Conservation (phyloP, 1,140 invertebrate species). For the Drosophila nasuta region DNA sequence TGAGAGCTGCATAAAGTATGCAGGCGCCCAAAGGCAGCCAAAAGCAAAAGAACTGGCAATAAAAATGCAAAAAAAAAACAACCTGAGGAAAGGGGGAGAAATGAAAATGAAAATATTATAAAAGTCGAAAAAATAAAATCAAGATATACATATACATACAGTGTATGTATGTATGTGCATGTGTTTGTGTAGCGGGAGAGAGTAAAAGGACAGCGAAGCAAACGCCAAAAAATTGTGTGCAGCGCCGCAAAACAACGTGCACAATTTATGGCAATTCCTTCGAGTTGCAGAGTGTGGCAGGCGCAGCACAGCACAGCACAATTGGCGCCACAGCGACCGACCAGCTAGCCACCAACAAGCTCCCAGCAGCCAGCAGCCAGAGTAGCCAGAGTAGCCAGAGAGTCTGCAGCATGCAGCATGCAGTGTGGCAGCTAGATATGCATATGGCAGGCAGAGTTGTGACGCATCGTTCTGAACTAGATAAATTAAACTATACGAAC, state of each 20-base stretch:
- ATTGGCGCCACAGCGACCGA: slow-evolving; percentile 38
- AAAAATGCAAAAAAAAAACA: slow-evolving; percentile 34
- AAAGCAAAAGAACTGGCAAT: slow-evolving; percentile 19
- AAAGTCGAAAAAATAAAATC: slow-evolving; percentile 20
- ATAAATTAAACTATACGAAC: too few relatives aligned
- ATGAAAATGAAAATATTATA: slow-evolving; percentile 26
- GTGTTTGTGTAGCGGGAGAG: neutral
- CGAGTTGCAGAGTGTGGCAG: slow-evolving; percentile 34
- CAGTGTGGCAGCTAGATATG: neutral
- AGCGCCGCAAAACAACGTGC: slow-evolving; percentile 65
- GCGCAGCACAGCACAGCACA: neutral
- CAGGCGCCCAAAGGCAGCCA: slow-evolving; percentile 37
- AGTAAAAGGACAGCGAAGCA: slow-evolving; percentile 6
- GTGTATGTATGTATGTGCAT: slow-evolving; percentile 12
- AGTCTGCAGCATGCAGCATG: neutral
- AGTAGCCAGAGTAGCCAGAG: neutral
- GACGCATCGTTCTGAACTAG: too few relatives aligned
- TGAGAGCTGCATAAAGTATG: slow-evolving; percentile 67
- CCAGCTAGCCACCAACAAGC: neutral
- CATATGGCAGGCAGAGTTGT: slow-evolving; percentile 4
- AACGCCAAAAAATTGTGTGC: slow-evolving; percentile 45
- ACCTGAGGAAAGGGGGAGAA: neutral
- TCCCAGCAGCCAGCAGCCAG: neutral
- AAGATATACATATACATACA: slow-evolving; percentile 4
- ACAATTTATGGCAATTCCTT: slow-evolving; percentile 74